Evolutionary conservation across 1,140 invertebrate genomes (phyloP).

Genomic region (Agrypnia vestita): DNA sequence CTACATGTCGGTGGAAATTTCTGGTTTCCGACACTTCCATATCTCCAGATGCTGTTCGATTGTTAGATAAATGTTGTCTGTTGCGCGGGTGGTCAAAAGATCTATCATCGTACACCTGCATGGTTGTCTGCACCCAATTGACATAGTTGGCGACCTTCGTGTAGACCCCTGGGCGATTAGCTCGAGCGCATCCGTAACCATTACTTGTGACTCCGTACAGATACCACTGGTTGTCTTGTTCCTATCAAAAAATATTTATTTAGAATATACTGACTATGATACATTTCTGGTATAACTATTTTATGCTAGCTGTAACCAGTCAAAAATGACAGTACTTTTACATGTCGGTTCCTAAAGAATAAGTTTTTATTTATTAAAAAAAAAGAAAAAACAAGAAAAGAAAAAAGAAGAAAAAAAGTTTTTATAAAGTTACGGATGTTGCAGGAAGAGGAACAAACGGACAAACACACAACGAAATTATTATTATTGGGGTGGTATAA

Average conservation of each 20-base stretch:
- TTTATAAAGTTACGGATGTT: too few relatives aligned
- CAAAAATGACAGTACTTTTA: too few relatives aligned
- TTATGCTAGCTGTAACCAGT: too few relatives aligned
- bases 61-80: neutral
- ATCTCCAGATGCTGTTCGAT: conserved; percentile 60
- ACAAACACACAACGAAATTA: too few relatives aligned
- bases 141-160: conserved; percentile 88
- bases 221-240: conserved; percentile 75
- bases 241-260: conserved; percentile 63
- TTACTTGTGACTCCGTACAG: conserved; percentile 87
- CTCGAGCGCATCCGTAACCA: conserved; percentile 89
- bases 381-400: too few relatives aligned
- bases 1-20: conserved; percentile 63
- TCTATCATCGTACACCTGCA: conserved; percentile 62
- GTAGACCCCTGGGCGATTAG: conserved; percentile 89
- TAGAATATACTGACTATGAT: neutral
- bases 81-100: conserved; percentile 54
- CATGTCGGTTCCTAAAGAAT: too few relatives aligned
- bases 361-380: too few relatives aligned
- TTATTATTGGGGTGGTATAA: neutral
- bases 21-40: conserved; percentile 69
- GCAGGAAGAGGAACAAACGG: too few relatives aligned
- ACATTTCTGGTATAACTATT: too few relatives aligned
- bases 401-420: too few relatives aligned
- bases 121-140: conserved; percentile 81